phyloP scores from a whole-genome alignment of 2,113 vertebrate genomes.

The Aspiorhynchus laticeps region DNA sequence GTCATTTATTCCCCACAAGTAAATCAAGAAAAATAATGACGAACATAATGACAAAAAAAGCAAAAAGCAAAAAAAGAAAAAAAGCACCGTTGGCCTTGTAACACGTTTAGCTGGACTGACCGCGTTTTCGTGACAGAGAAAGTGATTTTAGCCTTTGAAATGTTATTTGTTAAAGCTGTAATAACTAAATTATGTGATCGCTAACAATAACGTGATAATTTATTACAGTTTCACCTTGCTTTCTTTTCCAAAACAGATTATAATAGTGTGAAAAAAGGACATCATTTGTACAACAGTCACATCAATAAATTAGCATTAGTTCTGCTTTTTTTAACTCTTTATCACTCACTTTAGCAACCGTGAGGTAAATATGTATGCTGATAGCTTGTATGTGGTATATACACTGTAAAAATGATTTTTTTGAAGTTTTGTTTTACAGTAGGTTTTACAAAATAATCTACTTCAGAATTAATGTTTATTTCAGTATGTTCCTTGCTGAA shows the following conservation, averaged over 20 bases:
- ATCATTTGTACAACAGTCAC: not conserved
- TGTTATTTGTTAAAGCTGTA: slow-evolving; percentile 25
- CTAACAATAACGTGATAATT: not conserved
- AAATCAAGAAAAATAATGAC: slow-evolving; percentile 54
- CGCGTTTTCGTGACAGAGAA: slow-evolving; percentile 41
- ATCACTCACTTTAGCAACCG: not conserved
- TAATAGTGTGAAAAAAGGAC: not conserved
- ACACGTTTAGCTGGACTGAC: slow-evolving; percentile 44
- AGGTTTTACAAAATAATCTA: no score
- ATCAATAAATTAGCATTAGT: not conserved
- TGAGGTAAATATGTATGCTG: not conserved
- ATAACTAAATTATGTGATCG: slow-evolving; percentile 33
- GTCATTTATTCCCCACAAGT: slow-evolving; percentile 44
- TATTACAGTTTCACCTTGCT: slow-evolving; percentile 8
- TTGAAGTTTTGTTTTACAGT: no score
- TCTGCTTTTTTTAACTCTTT: not conserved
- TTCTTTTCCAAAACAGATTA: slow-evolving; percentile 2
- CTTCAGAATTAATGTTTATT: no score
- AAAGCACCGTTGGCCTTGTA: slow-evolving; percentile 47
- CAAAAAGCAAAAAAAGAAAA: no score
- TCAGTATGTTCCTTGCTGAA: no score
- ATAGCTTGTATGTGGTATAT: not conserved
- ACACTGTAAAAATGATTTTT: not conserved
- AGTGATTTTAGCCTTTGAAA: slow-evolving; percentile 37
- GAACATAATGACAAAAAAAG: slow-evolving; percentile 54